Percentiles rank a stretch among this genome's conserved stretches.
Evolutionary conservation across 1,140 invertebrate species (phyloP).

Genomic region (Drosophila virilis): DNA sequence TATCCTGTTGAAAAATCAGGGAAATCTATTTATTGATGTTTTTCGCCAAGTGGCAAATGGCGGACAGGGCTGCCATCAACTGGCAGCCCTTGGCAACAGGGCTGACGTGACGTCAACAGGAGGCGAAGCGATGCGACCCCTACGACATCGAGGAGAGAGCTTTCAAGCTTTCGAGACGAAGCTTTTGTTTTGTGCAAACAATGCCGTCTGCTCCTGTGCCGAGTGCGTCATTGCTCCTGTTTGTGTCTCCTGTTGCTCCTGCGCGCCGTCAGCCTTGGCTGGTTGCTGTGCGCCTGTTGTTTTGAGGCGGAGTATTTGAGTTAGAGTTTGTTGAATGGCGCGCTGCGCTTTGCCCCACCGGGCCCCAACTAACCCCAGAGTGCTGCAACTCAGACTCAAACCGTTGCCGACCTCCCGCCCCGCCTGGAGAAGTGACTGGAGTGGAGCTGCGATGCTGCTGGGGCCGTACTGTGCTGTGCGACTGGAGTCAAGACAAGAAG

Average conservation of each 20-base stretch:
- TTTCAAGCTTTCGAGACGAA: not conserved
- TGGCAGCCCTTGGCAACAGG: constrained; percentile 8
- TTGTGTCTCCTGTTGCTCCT: constrained; percentile 73
- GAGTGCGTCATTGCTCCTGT: constrained; percentile 73
- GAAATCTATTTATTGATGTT: constrained; percentile 84
- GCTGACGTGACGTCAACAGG: constrained; percentile 11
- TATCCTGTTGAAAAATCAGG: constrained; percentile 84
- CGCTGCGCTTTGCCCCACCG: constrained; percentile 41
- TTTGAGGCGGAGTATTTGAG: constrained; percentile 84
- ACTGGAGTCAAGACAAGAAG: constrained; percentile 35
- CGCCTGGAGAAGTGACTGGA: constrained; percentile 23
- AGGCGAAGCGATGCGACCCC: not conserved
- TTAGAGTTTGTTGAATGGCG: constrained; percentile 81
- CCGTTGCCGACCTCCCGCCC: not conserved
- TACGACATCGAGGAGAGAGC: not conserved
- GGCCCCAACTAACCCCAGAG: not conserved
- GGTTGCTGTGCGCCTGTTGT: constrained; percentile 71
- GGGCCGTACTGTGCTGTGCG: no score
- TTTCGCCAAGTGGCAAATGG: constrained; percentile 52
- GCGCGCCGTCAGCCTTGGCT: constrained; percentile 25
- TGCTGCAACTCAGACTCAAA: constrained; percentile 16
- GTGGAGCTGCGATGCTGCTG: constrained; percentile 2
- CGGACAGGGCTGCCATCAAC: not conserved
- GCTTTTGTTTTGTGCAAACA: not conserved
- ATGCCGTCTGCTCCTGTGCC: constrained; percentile 12